Evolutionary conservation across 2,888 invertebrate genomes (phyloP).

Genomic region (Orgyia antiqua): DNA sequence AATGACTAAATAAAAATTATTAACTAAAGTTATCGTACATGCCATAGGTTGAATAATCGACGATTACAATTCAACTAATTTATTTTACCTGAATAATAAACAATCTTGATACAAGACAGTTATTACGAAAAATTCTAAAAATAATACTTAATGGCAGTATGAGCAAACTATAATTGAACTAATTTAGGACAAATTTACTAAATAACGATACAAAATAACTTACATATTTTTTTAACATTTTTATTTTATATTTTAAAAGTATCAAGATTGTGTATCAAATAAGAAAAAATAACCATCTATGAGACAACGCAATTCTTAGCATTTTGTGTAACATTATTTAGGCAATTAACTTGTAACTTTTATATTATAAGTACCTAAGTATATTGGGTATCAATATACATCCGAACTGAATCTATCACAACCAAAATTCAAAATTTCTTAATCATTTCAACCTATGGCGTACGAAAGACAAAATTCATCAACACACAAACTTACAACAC

Average conservation of each 20-base stretch:
- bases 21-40: slow-evolving; percentile 59
- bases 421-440: slow-evolving; percentile 28
- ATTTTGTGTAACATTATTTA: no score
- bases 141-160: no score
- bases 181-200: no score
- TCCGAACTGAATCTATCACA: slow-evolving; percentile 35
- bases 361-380: slow-evolving; percentile 1
- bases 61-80: slow-evolving; percentile 4
- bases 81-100: no score
- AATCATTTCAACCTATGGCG: slow-evolving; percentile 30
- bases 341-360: not conserved
- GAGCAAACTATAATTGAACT: no score
- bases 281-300: slow-evolving; percentile 3
- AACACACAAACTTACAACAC: slow-evolving; percentile 62
- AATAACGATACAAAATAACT: no score
- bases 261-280: no score
- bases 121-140: no score
- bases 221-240: no score
- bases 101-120: no score
- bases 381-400: no score
- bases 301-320: slow-evolving; percentile 6
- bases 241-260: no score
- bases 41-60: slow-evolving; percentile 32
- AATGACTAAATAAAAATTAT: slow-evolving; percentile 73
- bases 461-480: slow-evolving; percentile 34